Percentiles rank a stretch among this genome's conserved stretches.
Evolutionary conservation across 2,888 invertebrate genomes (phyloP).

Genomic region (Anoncus sp.): DNA sequence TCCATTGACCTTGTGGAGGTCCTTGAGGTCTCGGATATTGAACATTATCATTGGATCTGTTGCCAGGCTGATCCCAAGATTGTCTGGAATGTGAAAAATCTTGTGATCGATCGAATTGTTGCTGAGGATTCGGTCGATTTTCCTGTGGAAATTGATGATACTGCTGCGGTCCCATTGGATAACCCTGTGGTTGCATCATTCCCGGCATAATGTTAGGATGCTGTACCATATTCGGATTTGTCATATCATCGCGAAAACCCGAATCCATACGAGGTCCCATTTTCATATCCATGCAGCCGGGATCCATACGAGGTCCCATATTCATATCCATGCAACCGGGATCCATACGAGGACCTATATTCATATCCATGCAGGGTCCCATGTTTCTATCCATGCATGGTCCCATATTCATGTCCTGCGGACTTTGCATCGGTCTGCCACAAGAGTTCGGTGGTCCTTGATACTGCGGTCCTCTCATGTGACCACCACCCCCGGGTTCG

Average conservation of each 20-base stretch:
- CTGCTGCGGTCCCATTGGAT: constrained; percentile 53
- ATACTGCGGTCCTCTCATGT: constrained; percentile 55
- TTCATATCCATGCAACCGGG: constrained; percentile 38
- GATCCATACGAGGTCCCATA: constrained; percentile 33
- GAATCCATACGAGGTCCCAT: constrained; percentile 45
- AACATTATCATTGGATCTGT: constrained; percentile 63
- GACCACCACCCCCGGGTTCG: constrained; percentile 54
- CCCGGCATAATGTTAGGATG: constrained; percentile 39
- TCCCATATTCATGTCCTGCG: constrained; percentile 49
- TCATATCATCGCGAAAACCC: constrained; percentile 52
- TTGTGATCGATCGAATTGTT: constrained; percentile 69
- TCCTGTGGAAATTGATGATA: constrained; percentile 61
- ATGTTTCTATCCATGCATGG: constrained; percentile 37
- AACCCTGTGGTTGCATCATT: constrained; percentile 51
- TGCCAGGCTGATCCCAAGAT: constrained; percentile 66
- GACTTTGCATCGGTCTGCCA: constrained; percentile 56
- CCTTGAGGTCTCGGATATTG: constrained; percentile 67
- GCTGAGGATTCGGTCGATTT: constrained; percentile 61
- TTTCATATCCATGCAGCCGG: constrained; percentile 18
- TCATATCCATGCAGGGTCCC: constrained; percentile 41
- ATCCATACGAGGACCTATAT: constrained; percentile 19
- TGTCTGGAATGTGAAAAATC: constrained; percentile 70
- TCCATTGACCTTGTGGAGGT: constrained; percentile 60
- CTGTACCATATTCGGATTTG: constrained; percentile 31
- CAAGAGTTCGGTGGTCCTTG: constrained; percentile 61